Evolutionary conservation across 2,113 vertebrate species (phyloP).

Genomic region (Charina bottae): DNA sequence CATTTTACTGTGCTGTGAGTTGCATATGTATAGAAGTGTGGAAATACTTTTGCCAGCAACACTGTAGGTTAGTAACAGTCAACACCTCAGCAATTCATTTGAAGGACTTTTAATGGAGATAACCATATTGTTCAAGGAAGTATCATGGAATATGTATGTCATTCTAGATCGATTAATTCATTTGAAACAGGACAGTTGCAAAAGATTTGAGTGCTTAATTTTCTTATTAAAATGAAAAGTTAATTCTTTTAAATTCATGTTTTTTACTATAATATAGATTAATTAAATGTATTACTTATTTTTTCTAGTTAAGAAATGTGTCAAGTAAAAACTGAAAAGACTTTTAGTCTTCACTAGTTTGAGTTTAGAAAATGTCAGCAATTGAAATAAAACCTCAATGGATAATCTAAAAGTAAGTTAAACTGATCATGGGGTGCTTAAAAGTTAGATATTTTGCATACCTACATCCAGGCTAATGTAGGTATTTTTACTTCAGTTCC

Average conservation of each 20-base stretch:
- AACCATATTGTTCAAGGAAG: neutral
- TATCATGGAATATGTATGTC: neutral
- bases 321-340: neutral
- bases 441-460: too few relatives aligned
- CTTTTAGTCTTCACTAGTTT: neutral
- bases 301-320: neutral
- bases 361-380: neutral
- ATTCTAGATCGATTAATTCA: neutral
- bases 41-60: neutral
- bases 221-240: neutral
- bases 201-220: neutral
- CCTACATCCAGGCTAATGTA: too few relatives aligned
- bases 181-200: neutral
- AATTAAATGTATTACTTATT: neutral
- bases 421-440: too few relatives aligned
- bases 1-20: neutral
- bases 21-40: neutral
- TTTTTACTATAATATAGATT: neutral
- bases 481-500: too few relatives aligned
- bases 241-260: neutral
- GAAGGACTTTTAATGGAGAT: neutral
- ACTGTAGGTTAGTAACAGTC: neutral
- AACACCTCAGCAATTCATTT: neutral
- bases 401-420: neutral
- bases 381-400: neutral